phyloP scores from a whole-genome alignment of 2,888 invertebrate genomes.

The Scaptomyza cyrtandrae region DNA sequence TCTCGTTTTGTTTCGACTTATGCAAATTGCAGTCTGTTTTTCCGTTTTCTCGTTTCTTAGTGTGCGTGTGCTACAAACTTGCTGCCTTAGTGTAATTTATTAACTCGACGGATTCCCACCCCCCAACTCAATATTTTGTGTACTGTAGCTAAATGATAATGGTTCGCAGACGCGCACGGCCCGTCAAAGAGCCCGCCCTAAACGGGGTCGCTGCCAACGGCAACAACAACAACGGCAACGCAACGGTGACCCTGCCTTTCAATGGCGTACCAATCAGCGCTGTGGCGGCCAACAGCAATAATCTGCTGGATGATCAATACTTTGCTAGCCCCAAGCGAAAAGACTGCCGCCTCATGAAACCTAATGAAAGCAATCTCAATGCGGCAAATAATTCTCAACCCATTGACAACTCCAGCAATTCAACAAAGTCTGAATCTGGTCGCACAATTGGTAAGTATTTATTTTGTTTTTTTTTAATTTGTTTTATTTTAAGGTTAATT shows the following conservation, averaged over 20 bases:
- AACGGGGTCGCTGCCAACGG: conserved; percentile 28
- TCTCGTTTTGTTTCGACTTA: conserved; percentile 59
- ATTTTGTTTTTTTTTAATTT: neutral
- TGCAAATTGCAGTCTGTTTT: conserved; percentile 69
- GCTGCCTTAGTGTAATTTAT: conserved; percentile 54
- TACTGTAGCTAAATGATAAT: conserved; percentile 65
- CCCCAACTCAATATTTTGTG: conserved; percentile 17
- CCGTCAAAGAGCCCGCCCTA: conserved; percentile 59
- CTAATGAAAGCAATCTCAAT: conserved; percentile 61
- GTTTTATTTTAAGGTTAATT: conserved; percentile 42
- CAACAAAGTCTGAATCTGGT: conserved; percentile 57
- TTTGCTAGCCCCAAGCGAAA: conserved; percentile 85
- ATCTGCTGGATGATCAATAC: conserved; percentile 82
- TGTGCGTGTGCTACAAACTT: conserved; percentile 49
- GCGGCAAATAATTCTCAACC: conserved; percentile 22
- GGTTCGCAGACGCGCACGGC: conserved; percentile 80
- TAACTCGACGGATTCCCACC: conserved; percentile 42
- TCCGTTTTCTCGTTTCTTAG: conserved; percentile 28
- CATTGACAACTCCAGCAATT: conserved; percentile 31
- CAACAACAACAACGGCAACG: conserved; percentile 10
- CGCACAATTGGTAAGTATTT: conserved; percentile 74
- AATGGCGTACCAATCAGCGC: conserved; percentile 46
- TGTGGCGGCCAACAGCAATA: conserved; percentile 47
- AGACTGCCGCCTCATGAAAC: conserved; percentile 83
- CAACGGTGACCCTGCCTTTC: conserved; percentile 36